Conservation (phyloP, 2,113 vertebrate genomes). For the Gadus chalcogrammus region DNA sequence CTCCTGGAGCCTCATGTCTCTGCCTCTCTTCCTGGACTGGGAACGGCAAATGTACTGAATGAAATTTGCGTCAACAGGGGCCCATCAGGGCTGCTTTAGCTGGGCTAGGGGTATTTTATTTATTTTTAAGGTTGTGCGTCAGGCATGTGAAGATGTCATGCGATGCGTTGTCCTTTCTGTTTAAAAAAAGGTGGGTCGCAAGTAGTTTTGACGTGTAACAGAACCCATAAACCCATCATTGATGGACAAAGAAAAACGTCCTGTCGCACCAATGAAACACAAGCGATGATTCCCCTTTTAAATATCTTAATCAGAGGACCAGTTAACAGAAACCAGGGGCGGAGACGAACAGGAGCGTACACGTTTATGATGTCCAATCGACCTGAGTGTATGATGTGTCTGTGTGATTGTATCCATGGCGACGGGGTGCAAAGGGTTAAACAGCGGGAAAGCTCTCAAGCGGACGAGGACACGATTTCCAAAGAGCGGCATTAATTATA, state of each 20-base stretch:
- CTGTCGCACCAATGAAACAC: background rate
- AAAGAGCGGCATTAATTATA: constrained; percentile 74
- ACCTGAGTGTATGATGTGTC: background rate
- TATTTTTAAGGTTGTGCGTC: constrained; percentile 3
- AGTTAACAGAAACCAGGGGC: too few relatives aligned
- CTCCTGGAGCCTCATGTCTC: background rate
- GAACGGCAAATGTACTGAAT: constrained; percentile 41
- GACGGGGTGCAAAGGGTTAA: constrained; percentile 53
- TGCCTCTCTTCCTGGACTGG: constrained; percentile 12
- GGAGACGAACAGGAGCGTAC: too few relatives aligned
- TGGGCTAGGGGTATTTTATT: constrained; percentile 13
- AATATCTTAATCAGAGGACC: background rate
- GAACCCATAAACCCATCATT: constrained; percentile 19
- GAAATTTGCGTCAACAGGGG: constrained; percentile 41
- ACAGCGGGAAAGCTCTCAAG: constrained; percentile 27
- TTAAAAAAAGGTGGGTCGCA: constrained; percentile 13
- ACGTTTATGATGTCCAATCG: too few relatives aligned
- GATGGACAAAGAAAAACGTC: background rate
- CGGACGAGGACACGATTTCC: constrained; percentile 39
- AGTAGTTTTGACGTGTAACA: constrained; percentile 9
- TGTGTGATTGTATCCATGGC: constrained; percentile 20
- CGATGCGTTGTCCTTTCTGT: constrained; percentile 18
- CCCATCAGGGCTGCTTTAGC: constrained; percentile 20
- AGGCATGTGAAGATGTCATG: constrained; percentile 10
- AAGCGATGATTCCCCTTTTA: background rate